phyloP scores from a whole-genome alignment of 2,888 invertebrate genomes.

The Thysanoteuthis rhombus region DNA sequence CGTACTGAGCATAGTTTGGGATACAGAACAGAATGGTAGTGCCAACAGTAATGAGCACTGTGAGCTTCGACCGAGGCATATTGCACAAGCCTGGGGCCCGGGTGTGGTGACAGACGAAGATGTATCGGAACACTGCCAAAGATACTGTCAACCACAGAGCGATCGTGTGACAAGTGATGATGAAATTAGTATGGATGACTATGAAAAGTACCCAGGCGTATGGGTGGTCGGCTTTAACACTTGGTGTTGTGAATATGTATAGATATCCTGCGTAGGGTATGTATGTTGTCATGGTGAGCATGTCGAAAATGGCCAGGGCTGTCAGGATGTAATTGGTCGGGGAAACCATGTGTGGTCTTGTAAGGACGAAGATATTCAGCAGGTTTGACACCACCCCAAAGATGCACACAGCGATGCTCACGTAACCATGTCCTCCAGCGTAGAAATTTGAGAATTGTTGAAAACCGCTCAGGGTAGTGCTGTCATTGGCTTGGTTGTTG shows the following conservation, averaged over 20 bases:
- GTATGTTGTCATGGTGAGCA: slow-evolving; percentile 89
- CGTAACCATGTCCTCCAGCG: slow-evolving; percentile 79
- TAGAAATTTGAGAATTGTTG: slow-evolving; percentile 41
- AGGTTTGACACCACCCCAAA: slow-evolving; percentile 91
- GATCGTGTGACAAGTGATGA: slow-evolving; percentile 78
- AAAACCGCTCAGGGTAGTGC: background rate
- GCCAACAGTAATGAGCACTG: slow-evolving; percentile 56
- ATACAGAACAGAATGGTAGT: slow-evolving; percentile 61
- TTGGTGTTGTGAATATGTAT: slow-evolving; percentile 52
- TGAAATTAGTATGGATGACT: slow-evolving; percentile 61
- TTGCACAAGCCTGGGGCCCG: slow-evolving; percentile 62
- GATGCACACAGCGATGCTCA: slow-evolving; percentile 86
- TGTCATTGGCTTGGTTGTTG: no score
- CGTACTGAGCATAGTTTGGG: slow-evolving; percentile 63
- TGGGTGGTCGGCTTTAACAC: slow-evolving; percentile 45
- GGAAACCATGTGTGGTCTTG: slow-evolving; percentile 85
- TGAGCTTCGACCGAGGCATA: slow-evolving; percentile 59
- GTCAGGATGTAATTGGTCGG: slow-evolving; percentile 92
- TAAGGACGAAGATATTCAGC: slow-evolving; percentile 88
- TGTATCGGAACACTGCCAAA: slow-evolving; percentile 90
- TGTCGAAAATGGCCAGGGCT: slow-evolving; percentile 84
- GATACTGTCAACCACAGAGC: slow-evolving; percentile 93
- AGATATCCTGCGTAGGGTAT: slow-evolving; percentile 73
- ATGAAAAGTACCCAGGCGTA: slow-evolving; percentile 64
- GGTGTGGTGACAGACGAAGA: slow-evolving; percentile 67